Base-by-base conservation (phyloP, 2,888 invertebrate genomes). In the Xylophagus ater region DNA sequence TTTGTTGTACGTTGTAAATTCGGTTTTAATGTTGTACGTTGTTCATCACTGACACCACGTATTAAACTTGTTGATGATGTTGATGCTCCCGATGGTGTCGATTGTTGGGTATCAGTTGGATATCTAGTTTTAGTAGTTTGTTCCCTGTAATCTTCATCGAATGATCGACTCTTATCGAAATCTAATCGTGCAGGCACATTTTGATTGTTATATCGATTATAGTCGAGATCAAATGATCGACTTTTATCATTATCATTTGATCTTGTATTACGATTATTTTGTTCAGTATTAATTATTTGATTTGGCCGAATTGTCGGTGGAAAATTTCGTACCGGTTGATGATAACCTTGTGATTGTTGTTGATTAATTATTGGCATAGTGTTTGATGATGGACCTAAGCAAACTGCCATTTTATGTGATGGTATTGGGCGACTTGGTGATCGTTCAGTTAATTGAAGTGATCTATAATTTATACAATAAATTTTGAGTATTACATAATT, bases 381-480 rank as follows among this genome's bases (percentile, higher is more conserved):
- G 18, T 44, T 21, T 37, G 44, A 15, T 44, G 43, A 3, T 30
- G 65, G 58, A 5, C 52, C 56, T 14, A 59, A 54, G 14, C 57
- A 56, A 1, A 59, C 58, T 7, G 61, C 51, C 12, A 59, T 56
- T 45, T 63, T 64, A 44, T 67, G 67, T 3, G 54, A 32, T 34
- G 38, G 40, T 30, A 39, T 40, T 10, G 54, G 53, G 34, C 64
- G 62, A 42, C 59, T 68, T 0, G 72, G 70, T 1, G 73, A 72
- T 24, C 68, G 65, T 50, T 78, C 78, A 1, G 74, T 76, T 18
- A 78, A 59, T 51, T 78, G 78, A 18, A 78, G 63, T 47, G 78
- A 78, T 50, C 76, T 68, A 44, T 2, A n/a, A n/a, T n/a, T n/a
- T n/a, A n/a, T n/a, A n/a, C n/a, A n/a, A n/a, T n/a, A n/a, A n/a